Base-by-base conservation (phyloP, 35 echinoderm and acorn worm species). In the Acanthaster planci region DNA sequence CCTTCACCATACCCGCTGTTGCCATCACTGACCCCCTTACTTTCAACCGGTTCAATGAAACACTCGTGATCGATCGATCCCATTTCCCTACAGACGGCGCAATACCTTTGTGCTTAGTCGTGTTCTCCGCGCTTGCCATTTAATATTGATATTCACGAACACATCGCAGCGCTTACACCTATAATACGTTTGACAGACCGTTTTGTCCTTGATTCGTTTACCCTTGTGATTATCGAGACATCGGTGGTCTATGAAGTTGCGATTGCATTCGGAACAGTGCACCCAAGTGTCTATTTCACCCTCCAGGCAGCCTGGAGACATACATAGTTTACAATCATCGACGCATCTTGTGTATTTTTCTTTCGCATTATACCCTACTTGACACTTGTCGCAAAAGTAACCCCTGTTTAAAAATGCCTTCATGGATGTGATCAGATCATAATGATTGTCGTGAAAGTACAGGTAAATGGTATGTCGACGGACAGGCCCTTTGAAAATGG, bases 301-400 rank as follows among this genome's bases (percentile, higher is more conserved):
- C 30, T 9, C 31, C 56, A 34, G 9, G 27, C 34, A 56, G 31
- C 51, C 21, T 51, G 38, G 51, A 60, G 54, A 58, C 14, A 58
- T 34, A 83, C 51, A 82, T 10, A 82, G 0, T 51, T 10, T 56
- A 59, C 80, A 83, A 35, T 60, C 67, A 30, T 83, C 50, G 7
- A 77, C 54, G 40, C 87, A 89, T 19, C 27, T 55, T 26, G 23
- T 68, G 22, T 89, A 79, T 17, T 60, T 52, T 2, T 55, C 29
- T 82, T 58, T 67, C 34, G 7, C 19, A 75, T 83, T 47, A 16
- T 83, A 89, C 51, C 79, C 87, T 54, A 54, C 55, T 15, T 82
- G 39, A 77, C 79, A 89, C 26, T 8, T 72, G 0, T 89, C 79
- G 64, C 90, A 92, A 78, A 87, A 87, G 50, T 92, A 92, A 47